Evolutionary conservation across 2,888 invertebrate species (phyloP), one percentile per base, ranked within the genome.

Genomic region (Drosophila diplacantha): DNA sequence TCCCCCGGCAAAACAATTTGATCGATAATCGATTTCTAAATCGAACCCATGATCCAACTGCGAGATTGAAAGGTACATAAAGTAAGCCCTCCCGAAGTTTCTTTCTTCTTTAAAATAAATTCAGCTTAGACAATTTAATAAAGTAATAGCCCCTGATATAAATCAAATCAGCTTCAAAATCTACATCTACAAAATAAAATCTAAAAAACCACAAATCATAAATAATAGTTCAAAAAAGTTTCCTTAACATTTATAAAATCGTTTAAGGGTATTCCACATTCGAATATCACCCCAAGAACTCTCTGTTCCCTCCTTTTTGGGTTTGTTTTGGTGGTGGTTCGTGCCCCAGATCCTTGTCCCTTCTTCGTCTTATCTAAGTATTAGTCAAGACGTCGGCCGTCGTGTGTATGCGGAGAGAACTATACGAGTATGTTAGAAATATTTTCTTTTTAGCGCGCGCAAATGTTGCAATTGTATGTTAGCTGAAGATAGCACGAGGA

Each of bases 391-490:
- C 65, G 54, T 43, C 46, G 50, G 51, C 34, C 8, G 44, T 22
- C 37, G 38, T 57, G 18, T 29, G 44, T 29, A 14, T 44, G 29
- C n/a, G 14, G 6, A 43, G 24, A 26, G 26, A 26, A 43, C 11
- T 67, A 56, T 59, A n/a, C n/a, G n/a, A n/a, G n/a, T n/a, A 69
- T 65, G 63, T 59, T 66, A 62, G 70, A 62, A 71, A 59, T 59
- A 16, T 63, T 62, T 44, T 72, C 62, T 57, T 83, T 79, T 80
- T 75, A 69, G 83, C 83, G 83, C 81, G 83, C 79, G 79, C 65
- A 83, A 83, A 80, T 83, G 83, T 71, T 79, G 79, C 79, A 80
- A 80, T 80, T 81, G 81, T 67, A 20, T 44, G 44, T 44, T 20
- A 53, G 50, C 32, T 46, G 29, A 67, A 78, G 73, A 73, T 73